These are phyloP conservation scores for Rhinogobio ventralis DNA, from an alignment of 2,797 vertebrate genomes.

Conservation along the genomic window DNA sequence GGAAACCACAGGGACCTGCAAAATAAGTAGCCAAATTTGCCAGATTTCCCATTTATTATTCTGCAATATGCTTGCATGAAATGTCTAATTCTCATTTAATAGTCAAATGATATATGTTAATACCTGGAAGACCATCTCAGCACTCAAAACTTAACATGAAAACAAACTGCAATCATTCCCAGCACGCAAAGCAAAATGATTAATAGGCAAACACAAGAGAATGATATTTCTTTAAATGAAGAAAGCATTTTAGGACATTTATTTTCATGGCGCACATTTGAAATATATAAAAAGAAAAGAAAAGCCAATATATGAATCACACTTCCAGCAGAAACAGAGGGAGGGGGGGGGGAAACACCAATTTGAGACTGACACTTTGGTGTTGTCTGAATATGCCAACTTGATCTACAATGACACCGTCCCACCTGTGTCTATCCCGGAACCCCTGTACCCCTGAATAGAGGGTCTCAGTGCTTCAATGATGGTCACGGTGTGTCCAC, in stretches of 20 bases:
- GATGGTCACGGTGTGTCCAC: constrained; percentile 19
- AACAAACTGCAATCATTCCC: constrained; percentile 3
- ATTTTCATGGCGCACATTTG: constrained; percentile 77
- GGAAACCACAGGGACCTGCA: constrained; percentile 57
- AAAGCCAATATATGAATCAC: not conserved
- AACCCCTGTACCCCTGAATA: constrained; percentile 9
- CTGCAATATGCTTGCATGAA: constrained; percentile 14
- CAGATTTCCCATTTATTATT: constrained; percentile 45
- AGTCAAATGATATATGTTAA: constrained; percentile 17
- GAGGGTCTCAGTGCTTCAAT: constrained; percentile 32
- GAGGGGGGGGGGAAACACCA: constrained; percentile 59
- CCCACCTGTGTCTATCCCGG: constrained; percentile 56
- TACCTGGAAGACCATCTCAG: constrained; percentile 55
- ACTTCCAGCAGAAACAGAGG: constrained; percentile 55
- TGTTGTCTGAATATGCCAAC: constrained; percentile 65
- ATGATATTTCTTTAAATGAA: constrained; percentile 69
- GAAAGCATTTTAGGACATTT: constrained; percentile 80
- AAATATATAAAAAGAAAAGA: constrained; percentile 67
- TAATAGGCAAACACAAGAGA: constrained; percentile 63
- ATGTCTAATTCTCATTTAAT: constrained; percentile 24
- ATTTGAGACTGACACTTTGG: constrained; percentile 75
- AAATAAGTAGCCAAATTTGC: constrained; percentile 57
- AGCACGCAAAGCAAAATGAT: constrained; percentile 47
- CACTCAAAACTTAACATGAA: constrained; percentile 4
- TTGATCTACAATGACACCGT: constrained; percentile 67